A percentile compares a stretch with the other conserved stretches of the same genome.
Evolutionary conservation across 2,888 invertebrate species (phyloP).

Genomic region (Leptarthrus brevirostris): DNA sequence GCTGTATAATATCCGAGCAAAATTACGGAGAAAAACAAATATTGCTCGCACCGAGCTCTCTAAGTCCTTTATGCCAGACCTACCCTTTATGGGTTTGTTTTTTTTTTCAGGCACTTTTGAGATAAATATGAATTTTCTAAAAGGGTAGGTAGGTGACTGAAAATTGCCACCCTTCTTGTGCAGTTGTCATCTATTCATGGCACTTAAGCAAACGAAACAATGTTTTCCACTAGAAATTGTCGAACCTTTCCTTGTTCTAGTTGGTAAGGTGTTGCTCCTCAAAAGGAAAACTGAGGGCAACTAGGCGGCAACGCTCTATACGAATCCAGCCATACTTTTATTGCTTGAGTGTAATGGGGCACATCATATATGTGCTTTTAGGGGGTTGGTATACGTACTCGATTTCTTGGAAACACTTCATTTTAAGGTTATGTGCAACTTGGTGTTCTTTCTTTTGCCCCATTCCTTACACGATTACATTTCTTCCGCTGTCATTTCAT

Average conservation of each 20-base stretch:
- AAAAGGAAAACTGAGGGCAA: not conserved
- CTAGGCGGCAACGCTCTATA: not conserved
- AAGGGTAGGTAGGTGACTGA: not conserved
- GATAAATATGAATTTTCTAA: slow-evolving; percentile 26
- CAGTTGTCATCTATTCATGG: slow-evolving; percentile 42
- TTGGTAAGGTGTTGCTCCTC: not conserved
- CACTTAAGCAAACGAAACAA: slow-evolving; percentile 32
- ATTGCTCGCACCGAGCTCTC: slow-evolving; percentile 1
- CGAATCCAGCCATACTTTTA: slow-evolving; percentile 23
- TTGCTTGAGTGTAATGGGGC: slow-evolving; percentile 32
- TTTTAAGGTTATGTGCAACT: slow-evolving; percentile 43
- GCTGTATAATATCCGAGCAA: slow-evolving; percentile 19
- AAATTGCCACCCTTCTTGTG: not conserved
- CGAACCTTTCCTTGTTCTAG: not conserved
- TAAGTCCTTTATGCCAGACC: slow-evolving; percentile 2
- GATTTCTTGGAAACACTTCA: slow-evolving; percentile 12
- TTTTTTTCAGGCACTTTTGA: not conserved
- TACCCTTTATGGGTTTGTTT: slow-evolving; percentile 11
- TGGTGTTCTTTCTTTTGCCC: not conserved
- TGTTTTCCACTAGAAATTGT: slow-evolving; percentile 18
- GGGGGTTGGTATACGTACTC: slow-evolving; percentile 20
- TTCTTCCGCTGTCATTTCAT: slow-evolving; percentile 3
- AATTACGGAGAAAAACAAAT: slow-evolving; percentile 21
- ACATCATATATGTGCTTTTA: slow-evolving; percentile 35
- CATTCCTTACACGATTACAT: slow-evolving; percentile 1